Evolutionary conservation across 2,797 vertebrate genomes (phyloP).

Genomic region (Pelochelys cantorii): DNA sequence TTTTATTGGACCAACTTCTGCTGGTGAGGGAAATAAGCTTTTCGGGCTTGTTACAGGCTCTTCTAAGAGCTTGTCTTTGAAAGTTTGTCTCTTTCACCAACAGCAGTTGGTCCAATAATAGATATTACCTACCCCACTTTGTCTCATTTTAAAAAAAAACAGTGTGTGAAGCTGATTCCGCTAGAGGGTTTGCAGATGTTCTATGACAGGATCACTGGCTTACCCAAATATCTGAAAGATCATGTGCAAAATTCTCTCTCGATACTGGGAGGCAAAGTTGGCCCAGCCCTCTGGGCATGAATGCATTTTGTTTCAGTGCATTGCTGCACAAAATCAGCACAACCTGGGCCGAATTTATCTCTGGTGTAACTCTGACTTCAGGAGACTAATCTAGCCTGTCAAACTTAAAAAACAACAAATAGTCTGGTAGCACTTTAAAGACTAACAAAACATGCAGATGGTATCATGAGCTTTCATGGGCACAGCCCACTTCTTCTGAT

Average conservation of each 20-base stretch:
- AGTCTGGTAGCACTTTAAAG: too few relatives aligned
- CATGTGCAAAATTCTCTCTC: not conserved
- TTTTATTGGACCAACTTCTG: not conserved
- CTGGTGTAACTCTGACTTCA: not conserved
- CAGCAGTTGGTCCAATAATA: not conserved
- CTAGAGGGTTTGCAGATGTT: not conserved
- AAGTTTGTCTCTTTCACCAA: not conserved
- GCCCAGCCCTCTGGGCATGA: not conserved
- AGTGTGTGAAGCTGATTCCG: not conserved
- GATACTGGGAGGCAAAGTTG: not conserved
- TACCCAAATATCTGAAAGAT: not conserved
- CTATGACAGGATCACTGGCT: not conserved
- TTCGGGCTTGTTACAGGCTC: not conserved
- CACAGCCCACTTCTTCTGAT: too few relatives aligned
- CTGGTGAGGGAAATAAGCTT: not conserved
- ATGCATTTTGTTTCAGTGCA: not conserved
- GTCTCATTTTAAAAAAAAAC: not conserved
- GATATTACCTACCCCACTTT: not conserved
- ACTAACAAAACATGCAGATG: too few relatives aligned
- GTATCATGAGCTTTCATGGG: too few relatives aligned
- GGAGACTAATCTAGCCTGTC: fast-evolving
- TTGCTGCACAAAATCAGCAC: not conserved
- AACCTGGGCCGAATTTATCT: not conserved
- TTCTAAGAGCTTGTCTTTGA: not conserved
- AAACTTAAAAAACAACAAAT: too few relatives aligned